Evolutionary conservation across 2,113 vertebrate species (phyloP), one percentile per base, ranked within the genome.

Genomic region (Brienomyrus longianalis): DNA sequence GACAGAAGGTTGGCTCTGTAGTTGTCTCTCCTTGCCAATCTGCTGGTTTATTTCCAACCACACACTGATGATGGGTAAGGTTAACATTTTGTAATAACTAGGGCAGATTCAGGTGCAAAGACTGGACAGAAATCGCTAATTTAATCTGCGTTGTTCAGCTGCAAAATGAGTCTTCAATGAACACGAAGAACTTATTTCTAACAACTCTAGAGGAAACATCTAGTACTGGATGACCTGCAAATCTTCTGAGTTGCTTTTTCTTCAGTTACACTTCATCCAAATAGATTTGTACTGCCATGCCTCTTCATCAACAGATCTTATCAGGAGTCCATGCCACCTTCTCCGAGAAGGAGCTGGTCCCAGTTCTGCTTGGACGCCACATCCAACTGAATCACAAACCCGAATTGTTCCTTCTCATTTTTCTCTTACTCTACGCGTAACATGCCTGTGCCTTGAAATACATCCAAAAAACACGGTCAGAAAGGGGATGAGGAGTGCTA

Each of bases 1-100:
- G 96, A 96, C 96, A 95, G 95, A 97, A 94, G 93, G 98, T 98
- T 97, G 97, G 96, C 96, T 96, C 96, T 98, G 97, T 97, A 98
- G 96, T 96, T 96, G 23, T 66, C 95, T 97, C 97, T 97, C 97
- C 96, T 96, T 96, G 96, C 97, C 95, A 94, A 11, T 11, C 97
- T 95, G 95, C 95, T 95, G 39, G 94, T 91, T 92, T 92, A 27
- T 13, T n/a, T 51, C 2, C 45, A 51, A 85, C 83, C 83, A 51
- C 47, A 85, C 3, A 27, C 80, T 23, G 47, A n/a, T 48, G 47
- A 77, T 43, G 17, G 5, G 27, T 13, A 15, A 17, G 35, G 70
- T 77, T 15, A 39, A 77, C 4, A 77, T 77, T 39, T 43, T 17
- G 5, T 39, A 77, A 39, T 17, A 77, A 77, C 15, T 39, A 77